A percentile compares a stretch with the other conserved stretches of the same genome.
These are phyloP conservation scores for Propithecus deckenii DNA, from an alignment of 2,797 vertebrate species.

Conservation along the genomic window DNA sequence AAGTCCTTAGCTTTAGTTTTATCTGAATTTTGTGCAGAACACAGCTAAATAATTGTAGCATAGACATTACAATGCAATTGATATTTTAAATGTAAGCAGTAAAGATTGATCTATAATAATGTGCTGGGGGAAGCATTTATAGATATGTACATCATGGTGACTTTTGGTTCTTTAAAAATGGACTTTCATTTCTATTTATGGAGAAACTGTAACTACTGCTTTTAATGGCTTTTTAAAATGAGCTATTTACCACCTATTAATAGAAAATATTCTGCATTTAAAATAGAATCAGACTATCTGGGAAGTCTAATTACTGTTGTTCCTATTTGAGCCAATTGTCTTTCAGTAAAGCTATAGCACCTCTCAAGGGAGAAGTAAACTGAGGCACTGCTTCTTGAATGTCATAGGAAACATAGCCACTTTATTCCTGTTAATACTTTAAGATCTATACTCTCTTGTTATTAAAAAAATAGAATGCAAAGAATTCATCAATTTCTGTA, in stretches of 20 bases:
- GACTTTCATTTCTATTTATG: constrained; percentile 75
- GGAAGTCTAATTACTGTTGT: constrained; percentile 6
- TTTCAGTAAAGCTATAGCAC: constrained; percentile 32
- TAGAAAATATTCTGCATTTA: constrained; percentile 61
- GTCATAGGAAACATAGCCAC: background rate
- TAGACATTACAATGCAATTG: constrained; percentile 78
- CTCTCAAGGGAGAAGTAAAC: constrained; percentile 3
- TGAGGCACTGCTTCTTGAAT: background rate
- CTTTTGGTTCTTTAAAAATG: constrained; percentile 52
- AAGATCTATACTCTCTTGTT: constrained; percentile 39
- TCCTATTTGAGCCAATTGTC: constrained; percentile 60
- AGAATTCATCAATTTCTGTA: background rate
- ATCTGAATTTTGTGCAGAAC: constrained; percentile 81
- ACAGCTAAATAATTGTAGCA: constrained; percentile 81
- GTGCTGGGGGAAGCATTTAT: constrained; percentile 30
- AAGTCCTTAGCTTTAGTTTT: constrained; percentile 78
- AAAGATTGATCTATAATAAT: constrained; percentile 61
- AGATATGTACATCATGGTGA: constrained; percentile 72
- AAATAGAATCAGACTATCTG: constrained; percentile 46
- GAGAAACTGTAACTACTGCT: constrained; percentile 68
- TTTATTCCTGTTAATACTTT: constrained; percentile 31
- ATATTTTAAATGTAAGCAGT: constrained; percentile 83
- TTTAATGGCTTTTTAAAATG: constrained; percentile 60
- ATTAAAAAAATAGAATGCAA: background rate
- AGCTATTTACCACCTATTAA: constrained; percentile 35